These are phyloP conservation scores for Chlorospingus flavigularis DNA, from an alignment of 2,797 vertebrate genomes.

Conservation along the genomic window DNA sequence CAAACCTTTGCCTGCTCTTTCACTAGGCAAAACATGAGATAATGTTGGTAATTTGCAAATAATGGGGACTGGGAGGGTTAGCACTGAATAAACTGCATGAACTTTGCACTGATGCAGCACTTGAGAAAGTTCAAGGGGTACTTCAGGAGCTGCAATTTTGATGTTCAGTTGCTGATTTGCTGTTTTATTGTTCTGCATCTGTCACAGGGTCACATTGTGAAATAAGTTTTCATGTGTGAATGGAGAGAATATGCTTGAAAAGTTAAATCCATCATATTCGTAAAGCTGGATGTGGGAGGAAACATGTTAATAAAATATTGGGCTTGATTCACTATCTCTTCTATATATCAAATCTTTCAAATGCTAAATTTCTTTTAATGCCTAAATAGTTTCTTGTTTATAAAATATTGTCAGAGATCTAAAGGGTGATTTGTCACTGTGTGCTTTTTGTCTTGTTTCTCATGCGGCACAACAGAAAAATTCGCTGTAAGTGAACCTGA, in stretches of 20 bases:
- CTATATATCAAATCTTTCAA: background rate
- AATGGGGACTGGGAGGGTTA: background rate
- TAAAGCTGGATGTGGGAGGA: background rate
- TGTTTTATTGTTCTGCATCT: background rate
- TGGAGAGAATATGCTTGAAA: background rate
- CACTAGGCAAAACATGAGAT: background rate
- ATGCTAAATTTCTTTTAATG: background rate
- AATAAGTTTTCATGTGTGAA: background rate
- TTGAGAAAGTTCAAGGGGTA: background rate
- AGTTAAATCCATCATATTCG: background rate
- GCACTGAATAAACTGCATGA: background rate
- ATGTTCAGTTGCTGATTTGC: background rate
- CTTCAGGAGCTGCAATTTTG: background rate
- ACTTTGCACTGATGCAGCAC: background rate
- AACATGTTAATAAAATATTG: background rate
- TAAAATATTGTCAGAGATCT: background rate
- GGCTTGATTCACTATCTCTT: background rate
- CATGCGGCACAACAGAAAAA: conserved; percentile 73
- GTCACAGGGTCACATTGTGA: background rate
- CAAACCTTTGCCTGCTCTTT: background rate
- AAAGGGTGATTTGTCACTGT: conserved; percentile 54
- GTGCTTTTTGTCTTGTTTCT: conserved; percentile 72
- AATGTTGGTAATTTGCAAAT: background rate
- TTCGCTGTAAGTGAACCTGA: conserved; percentile 74
- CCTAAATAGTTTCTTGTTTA: background rate